Evolutionary conservation across 23 tunicate genomes (phyloP), one percentile per base, ranked within the genome.

Genomic region (Halocynthia aurantium): DNA sequence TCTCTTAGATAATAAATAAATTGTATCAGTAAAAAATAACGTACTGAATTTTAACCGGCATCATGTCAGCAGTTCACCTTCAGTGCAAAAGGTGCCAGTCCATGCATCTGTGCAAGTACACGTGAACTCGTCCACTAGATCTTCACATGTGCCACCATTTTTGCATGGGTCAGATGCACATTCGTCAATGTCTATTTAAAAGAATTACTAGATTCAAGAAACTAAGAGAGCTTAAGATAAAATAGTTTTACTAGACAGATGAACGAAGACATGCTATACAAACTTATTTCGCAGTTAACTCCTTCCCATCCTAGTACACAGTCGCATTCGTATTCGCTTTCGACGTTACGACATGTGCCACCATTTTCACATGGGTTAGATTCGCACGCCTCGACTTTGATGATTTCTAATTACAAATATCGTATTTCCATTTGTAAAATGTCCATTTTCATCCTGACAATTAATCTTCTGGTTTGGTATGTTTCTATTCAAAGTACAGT

Each of bases 271-370:
- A 68, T n/a, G 22, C 31, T 53, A 7, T 51, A 52, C 83, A 70
- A 50, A 85, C 89, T 62, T n/a, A 11, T 50, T 78, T 85, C 84
- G 51, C 89, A 85, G 13, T 61, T 78, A 52, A 53, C 78, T 52
- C 89, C 89, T 12, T 40, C 57, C 75, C 75, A 80, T 17, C 76
- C 76, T 8, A 13, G 77, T 7, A 13, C 10, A 6, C 83, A 80
- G 22, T 67, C 19, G 20, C 83, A 80, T 51, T 19, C 6, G 79
- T 31, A 80, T 20, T 80, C n/a, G 22, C 69, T 80, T 18, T 13
- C 10, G 19, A 57, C 31, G 53, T 80, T 69, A 52, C 52, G 63
- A 70, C 83, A 80, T 8, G 31, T 69, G 50, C 76, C 83, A 11
- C 56, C 6, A 80, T 80, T 80, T 52, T 51, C 63, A 51, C 83